Base-by-base conservation (phyloP, 2,888 invertebrate species). In the Tetropium fuscum region DNA sequence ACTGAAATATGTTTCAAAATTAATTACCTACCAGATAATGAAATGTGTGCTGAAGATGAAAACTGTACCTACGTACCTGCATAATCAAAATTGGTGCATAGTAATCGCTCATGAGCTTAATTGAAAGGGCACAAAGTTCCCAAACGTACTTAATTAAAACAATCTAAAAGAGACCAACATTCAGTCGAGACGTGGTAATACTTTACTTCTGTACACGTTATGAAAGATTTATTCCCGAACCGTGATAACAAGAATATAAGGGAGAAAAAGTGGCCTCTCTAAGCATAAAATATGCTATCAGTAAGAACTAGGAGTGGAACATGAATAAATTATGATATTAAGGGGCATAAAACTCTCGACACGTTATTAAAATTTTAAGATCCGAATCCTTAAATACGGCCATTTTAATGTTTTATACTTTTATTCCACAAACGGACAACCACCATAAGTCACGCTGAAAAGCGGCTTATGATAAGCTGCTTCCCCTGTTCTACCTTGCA, bases 351-450 rank as follows among this genome's bases (percentile, higher is more conserved):
- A 71, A 69, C 71, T 71, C 70, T 71, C 73, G 69, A 72, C 74
- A 71, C 68, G 72, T 74, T 72, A 75, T 76, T 74, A 74, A 74
- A 75, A 71, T 73, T 74, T 71, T 63, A 72, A 69, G 64, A 68
- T 58, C 62, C 60, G 63, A 70, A 68, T 69, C 69, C 69, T 69
- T 72, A 72, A 73, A 74, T 72, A 70, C 74, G 70, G 70, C 64
- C 71, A 66, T 73, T 74, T 72, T 71, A 73, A 74, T 72, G 72
- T 74, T 76, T 74, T 69, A 75, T 75, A 70, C 72, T 69, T 73
- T 69, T 67, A 69, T 72, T 66, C 74, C 71, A 63, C 69, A 71
- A 72, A 72, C 67, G 71, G 73, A 71, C 74, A 69, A 66, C 57
- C 54, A 40, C 70, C 73, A 74, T 78, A 76, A 77, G 78, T 77